A percentile compares a stretch with the other conserved stretches of the same genome.
Evolutionary conservation across 2,888 invertebrate species (phyloP).

Genomic region (Hemithea aestivaria): DNA sequence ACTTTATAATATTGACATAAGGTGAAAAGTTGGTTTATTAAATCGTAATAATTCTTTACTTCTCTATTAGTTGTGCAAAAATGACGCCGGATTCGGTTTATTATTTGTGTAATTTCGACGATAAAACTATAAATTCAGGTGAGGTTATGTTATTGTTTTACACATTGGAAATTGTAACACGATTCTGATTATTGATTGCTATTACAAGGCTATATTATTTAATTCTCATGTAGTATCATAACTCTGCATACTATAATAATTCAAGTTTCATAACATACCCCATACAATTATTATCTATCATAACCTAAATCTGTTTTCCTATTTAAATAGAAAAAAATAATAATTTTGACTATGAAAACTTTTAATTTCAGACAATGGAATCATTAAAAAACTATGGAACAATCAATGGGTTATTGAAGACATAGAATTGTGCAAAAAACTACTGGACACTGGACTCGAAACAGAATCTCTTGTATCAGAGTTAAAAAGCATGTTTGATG

Average conservation of each 20-base stretch:
- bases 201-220: no score
- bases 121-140: constrained; percentile 45
- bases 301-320: no score
- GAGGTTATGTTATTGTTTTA: constrained; percentile 20
- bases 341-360: not conserved
- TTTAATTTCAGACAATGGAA: constrained; percentile 45
- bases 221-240: no score
- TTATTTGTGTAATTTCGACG: constrained; percentile 63
- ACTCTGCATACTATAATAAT: no score
- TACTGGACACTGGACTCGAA: constrained; percentile 49
- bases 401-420: constrained; percentile 53
- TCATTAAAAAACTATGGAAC: constrained; percentile 49
- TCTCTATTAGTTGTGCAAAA: not conserved
- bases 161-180: no score
- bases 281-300: no score
- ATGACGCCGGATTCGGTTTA: constrained; percentile 34
- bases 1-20: no score
- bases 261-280: no score
- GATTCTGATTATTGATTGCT: no score
- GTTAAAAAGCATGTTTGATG: constrained; percentile 39
- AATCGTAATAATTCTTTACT: no score
- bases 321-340: no score
- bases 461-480: constrained; percentile 37
- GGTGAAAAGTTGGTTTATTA: no score
- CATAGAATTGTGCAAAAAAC: constrained; percentile 41